A percentile compares a stretch with the other conserved stretches of the same genome.
phyloP scores from a whole-genome alignment of 2,113 vertebrate genomes.

The Thymallus thymallus region DNA sequence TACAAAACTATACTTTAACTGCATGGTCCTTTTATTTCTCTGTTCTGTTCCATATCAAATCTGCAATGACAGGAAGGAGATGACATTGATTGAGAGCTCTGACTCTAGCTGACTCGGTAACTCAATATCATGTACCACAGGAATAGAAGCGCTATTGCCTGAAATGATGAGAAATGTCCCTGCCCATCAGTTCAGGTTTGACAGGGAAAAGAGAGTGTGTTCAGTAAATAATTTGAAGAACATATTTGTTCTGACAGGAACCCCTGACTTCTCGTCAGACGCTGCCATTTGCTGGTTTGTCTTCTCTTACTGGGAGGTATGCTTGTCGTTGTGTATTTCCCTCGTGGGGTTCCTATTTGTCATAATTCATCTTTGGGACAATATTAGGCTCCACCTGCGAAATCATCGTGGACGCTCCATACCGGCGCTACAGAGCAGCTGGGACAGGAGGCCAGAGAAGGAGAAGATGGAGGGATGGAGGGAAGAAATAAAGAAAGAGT shows the following conservation, averaged over 20 bases:
- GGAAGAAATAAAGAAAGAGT: neutral
- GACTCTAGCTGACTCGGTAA: constrained; percentile 24
- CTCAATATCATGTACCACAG: constrained; percentile 27
- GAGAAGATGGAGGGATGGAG: neutral
- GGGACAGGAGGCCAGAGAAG: constrained; percentile 18
- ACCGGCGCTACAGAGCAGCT: constrained; percentile 11
- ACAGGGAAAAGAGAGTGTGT: neutral
- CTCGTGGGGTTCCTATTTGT: constrained; percentile 8
- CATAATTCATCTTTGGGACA: constrained; percentile 40
- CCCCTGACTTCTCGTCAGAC: neutral
- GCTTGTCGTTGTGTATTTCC: neutral
- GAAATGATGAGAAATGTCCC: constrained; percentile 21
- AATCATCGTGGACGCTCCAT: constrained; percentile 24
- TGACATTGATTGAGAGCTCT: constrained; percentile 47
- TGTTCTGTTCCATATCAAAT: constrained; percentile 14
- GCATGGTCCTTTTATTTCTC: neutral
- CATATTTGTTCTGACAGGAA: neutral
- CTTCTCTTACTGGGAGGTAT: constrained; percentile 12
- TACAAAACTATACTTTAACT: neutral
- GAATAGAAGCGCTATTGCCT: constrained; percentile 24
- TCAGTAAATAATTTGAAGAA: constrained; percentile 13
- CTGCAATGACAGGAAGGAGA: constrained; percentile 37
- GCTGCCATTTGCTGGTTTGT: constrained; percentile 7
- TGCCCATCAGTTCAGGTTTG: neutral
- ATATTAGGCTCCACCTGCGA: constrained; percentile 39